Conservation (phyloP, 2,888 invertebrate genomes). For the Hypomecis atomaria region DNA sequence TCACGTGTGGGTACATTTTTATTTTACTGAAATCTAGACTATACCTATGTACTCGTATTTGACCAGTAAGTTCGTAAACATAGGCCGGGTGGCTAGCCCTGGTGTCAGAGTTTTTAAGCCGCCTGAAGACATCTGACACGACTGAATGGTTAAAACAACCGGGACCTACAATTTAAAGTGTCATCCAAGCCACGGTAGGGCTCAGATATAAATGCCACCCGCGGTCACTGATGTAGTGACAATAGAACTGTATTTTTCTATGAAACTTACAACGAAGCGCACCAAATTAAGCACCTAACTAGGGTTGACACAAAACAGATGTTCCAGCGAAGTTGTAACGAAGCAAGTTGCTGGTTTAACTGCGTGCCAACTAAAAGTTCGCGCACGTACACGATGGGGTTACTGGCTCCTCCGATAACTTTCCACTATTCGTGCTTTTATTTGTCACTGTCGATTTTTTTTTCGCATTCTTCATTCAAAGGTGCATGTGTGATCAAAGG, state of each 20-base stretch:
- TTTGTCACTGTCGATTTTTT: conserved; percentile 13
- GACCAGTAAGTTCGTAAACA: too few relatives aligned
- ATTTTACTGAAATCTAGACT: too few relatives aligned
- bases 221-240: not conserved
- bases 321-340: conserved; percentile 42
- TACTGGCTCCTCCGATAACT: conserved; percentile 37
- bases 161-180: not conserved
- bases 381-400: conserved; percentile 28
- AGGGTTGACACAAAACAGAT: conserved; percentile 45
- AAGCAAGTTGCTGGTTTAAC: conserved; percentile 31
- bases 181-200: too few relatives aligned
- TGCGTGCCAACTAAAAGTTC: conserved; percentile 40
- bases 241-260: not conserved
- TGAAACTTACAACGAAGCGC: conserved; percentile 11
- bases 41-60: too few relatives aligned
- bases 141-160: too few relatives aligned
- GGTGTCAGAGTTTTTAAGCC: too few relatives aligned
- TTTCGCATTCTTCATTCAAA: not conserved
- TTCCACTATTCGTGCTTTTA: conserved; percentile 27
- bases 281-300: conserved; percentile 22
- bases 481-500: too few relatives aligned
- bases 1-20: too few relatives aligned
- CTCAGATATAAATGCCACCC: too few relatives aligned
- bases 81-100: too few relatives aligned
- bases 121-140: too few relatives aligned